phyloP scores from a whole-genome alignment of 2,888 invertebrate genomes.

The Malthinus flaveolus region DNA sequence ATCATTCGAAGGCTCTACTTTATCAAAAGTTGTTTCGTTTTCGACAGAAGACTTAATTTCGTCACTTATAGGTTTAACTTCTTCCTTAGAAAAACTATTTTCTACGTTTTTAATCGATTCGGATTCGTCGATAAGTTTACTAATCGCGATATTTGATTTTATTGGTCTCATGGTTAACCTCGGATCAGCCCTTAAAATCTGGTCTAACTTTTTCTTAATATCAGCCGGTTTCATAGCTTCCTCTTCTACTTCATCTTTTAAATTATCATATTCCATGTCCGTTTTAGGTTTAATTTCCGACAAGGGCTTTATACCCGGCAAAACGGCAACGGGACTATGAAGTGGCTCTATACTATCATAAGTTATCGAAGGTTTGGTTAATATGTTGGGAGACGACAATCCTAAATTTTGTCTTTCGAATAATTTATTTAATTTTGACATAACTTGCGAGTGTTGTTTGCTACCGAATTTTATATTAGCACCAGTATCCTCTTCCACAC shows the following conservation, averaged over 20 bases:
- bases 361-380: slow-evolving; percentile 29
- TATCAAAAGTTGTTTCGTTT: no score
- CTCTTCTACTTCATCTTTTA: slow-evolving; percentile 10
- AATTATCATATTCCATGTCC: not conserved
- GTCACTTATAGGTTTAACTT: not conserved
- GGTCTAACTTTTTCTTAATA: slow-evolving; percentile 30
- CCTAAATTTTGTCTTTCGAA: slow-evolving; percentile 13
- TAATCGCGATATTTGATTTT: slow-evolving; percentile 18
- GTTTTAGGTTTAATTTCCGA: not conserved
- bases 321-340: not conserved
- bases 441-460: slow-evolving; percentile 26
- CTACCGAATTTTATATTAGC: slow-evolving; percentile 33
- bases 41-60: slow-evolving; percentile 1
- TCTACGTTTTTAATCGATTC: not conserved
- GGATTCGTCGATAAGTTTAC: slow-evolving; percentile 7
- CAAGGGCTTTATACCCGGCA: slow-evolving; percentile 8
- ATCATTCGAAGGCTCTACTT: slow-evolving; percentile 12
- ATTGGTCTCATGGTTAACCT: slow-evolving; percentile 12
- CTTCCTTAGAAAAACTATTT: not conserved
- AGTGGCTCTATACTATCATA: slow-evolving; percentile 4
- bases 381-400: slow-evolving; percentile 10
- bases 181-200: slow-evolving; percentile 26
- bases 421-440: slow-evolving; percentile 26
- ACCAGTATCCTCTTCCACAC: slow-evolving; percentile 12
- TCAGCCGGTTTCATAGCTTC: slow-evolving; percentile 24